Conservation (phyloP, 2,113 vertebrate species). For the Rattus norvegicus region GRCr8 NC_086020.1:63094501-63095000, state of each 20-base stretch:
- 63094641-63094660: constrained; percentile 9
- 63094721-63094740: constrained; percentile 23
- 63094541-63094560: too few species aligned
- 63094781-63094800: too few species aligned
- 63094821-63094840: too few species aligned
- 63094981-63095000: too few species aligned
- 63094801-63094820: too few species aligned
- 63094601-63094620: neutral
- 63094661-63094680: neutral
- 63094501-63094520: neutral
- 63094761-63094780: too few species aligned
- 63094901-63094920: neutral
- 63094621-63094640: neutral
- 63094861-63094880: too few species aligned
- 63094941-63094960: too few species aligned
- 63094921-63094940: too few species aligned
- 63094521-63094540: neutral
- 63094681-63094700: neutral
- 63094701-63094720: neutral
- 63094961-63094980: too few species aligned
- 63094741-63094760: neutral
- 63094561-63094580: neutral
- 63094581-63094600: neutral
- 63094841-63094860: too few species aligned
- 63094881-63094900: neutral